Conservation (phyloP, 2,113 vertebrate genomes). For the Phylloscopus trochiloides region DNA sequence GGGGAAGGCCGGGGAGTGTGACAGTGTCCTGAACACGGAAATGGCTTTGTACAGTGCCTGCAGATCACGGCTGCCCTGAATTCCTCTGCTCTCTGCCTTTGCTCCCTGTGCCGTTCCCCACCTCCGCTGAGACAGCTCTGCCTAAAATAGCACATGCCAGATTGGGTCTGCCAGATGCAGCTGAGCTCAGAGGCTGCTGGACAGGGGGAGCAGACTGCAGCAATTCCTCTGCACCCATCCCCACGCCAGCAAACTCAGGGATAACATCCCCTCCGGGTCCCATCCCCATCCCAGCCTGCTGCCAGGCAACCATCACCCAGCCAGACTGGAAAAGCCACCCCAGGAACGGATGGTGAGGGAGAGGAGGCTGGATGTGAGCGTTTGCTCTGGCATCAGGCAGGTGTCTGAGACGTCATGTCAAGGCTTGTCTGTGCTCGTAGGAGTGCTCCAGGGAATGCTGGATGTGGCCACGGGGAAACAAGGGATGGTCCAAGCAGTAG, state of each 20-base stretch:
- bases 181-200: not conserved
- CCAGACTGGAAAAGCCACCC: fast-evolving
- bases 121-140: not conserved
- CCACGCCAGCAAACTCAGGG: fast-evolving
- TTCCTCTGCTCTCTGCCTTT: not conserved
- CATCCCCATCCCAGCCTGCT: not conserved
- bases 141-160: not conserved
- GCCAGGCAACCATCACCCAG: not conserved
- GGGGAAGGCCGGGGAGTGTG: not conserved
- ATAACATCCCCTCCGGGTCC: not conserved
- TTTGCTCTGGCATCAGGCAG: not conserved
- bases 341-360: not conserved
- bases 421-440: fast-evolving
- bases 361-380: not conserved
- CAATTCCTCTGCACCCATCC: not conserved
- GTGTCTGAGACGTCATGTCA: fast-evolving
- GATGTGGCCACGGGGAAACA: fast-evolving
- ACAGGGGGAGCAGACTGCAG: not conserved
- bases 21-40: fast-evolving
- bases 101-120: not conserved
- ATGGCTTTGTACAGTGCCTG: not conserved
- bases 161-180: not conserved
- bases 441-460: not conserved
- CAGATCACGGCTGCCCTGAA: not conserved
- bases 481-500: fast-evolving